phyloP scores from a whole-genome alignment of 2,888 invertebrate species.

The Stegana nigrithorax region DNA sequence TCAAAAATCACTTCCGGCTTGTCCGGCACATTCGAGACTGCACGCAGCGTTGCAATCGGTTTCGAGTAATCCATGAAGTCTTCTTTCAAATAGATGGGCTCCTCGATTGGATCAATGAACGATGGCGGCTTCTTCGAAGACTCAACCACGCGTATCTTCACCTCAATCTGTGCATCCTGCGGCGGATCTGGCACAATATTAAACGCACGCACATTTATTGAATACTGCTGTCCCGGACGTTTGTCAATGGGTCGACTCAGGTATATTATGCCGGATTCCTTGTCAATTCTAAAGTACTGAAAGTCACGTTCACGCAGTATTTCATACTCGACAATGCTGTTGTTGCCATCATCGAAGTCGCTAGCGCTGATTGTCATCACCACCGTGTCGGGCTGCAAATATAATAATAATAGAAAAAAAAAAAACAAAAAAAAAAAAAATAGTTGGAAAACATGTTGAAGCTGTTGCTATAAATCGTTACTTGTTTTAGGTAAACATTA shows the following conservation, averaged over 20 bases:
- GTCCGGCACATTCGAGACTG: slow-evolving; percentile 83
- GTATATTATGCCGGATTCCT: slow-evolving; percentile 85
- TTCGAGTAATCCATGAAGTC: slow-evolving; percentile 79
- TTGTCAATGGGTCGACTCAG: slow-evolving; percentile 69
- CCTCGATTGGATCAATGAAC: slow-evolving; percentile 73
- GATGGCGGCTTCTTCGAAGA: slow-evolving; percentile 87
- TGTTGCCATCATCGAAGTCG: slow-evolving; percentile 91
- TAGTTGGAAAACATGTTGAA: neutral
- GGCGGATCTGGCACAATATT: slow-evolving; percentile 64
- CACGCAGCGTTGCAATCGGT: slow-evolving; percentile 78
- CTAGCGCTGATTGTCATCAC: slow-evolving; percentile 93
- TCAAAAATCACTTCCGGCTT: slow-evolving; percentile 82
- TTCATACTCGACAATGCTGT: slow-evolving; percentile 84
- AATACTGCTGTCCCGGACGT: slow-evolving; percentile 64
- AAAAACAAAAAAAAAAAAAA: slow-evolving; percentile 20
- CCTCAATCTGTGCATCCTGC: slow-evolving; percentile 78
- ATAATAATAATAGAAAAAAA: slow-evolving; percentile 30
- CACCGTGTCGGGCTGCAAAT: slow-evolving; percentile 70
- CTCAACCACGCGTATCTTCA: slow-evolving; percentile 87
- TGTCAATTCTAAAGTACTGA: slow-evolving; percentile 84
- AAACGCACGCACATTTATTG: slow-evolving; percentile 66
- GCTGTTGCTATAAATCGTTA: neutral
- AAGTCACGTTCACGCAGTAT: slow-evolving; percentile 69
- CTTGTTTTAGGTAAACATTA: neutral
- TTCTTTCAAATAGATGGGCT: slow-evolving; percentile 76